These are phyloP conservation scores for Chamaetylas fuelleborni DNA, from an alignment of 2,113 vertebrate species.

Conservation along the genomic window DNA sequence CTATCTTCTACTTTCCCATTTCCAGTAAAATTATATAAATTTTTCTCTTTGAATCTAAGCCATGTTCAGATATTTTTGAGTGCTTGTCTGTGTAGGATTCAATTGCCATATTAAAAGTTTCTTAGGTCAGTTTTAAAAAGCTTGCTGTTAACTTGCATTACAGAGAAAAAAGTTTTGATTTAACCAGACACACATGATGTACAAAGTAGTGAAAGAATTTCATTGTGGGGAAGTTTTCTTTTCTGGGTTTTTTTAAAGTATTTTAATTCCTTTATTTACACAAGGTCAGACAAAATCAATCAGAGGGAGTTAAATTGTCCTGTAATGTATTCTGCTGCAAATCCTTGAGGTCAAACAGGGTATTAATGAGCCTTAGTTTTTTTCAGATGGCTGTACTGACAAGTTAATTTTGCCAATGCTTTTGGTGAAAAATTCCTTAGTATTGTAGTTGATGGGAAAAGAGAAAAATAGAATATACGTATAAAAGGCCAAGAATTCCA, in stretches of 20 bases:
- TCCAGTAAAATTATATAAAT: background rate
- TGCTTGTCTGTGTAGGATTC: background rate
- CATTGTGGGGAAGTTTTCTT: background rate
- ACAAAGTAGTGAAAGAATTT: background rate
- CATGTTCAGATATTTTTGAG: background rate
- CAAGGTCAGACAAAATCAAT: background rate
- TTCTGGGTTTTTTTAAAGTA: rapidly evolving
- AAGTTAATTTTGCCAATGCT: background rate
- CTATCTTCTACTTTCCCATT: background rate
- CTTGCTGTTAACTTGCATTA: background rate
- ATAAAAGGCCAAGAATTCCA: background rate
- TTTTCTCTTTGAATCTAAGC: background rate
- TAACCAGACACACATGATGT: background rate
- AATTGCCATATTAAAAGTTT: background rate
- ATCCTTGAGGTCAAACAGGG: background rate
- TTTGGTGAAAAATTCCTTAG: background rate
- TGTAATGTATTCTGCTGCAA: background rate
- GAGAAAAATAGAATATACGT: background rate
- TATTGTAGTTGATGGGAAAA: background rate
- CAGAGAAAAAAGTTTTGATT: background rate
- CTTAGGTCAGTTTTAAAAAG: background rate
- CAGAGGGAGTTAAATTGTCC: background rate
- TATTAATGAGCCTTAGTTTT: background rate
- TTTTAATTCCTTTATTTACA: background rate
- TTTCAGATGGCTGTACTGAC: background rate